Evolutionary conservation across 2,113 vertebrate species (phyloP).

Genomic region (Labrus mixtus): DNA sequence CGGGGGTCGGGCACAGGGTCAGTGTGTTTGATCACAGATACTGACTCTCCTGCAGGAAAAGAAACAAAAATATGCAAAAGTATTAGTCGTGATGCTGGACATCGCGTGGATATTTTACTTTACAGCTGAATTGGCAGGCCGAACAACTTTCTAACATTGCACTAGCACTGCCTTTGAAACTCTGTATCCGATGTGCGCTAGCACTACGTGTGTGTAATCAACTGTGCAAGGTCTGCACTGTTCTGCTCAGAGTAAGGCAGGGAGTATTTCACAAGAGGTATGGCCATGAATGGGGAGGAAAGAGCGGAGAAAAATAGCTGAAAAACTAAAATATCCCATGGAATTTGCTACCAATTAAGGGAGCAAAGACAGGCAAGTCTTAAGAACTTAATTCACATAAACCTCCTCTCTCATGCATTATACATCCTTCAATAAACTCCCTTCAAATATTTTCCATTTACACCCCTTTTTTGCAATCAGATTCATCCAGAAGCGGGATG

Average conservation of each 20-base stretch:
- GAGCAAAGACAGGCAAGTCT: slow-evolving; percentile 63
- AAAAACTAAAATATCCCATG: slow-evolving; percentile 73
- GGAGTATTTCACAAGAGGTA: slow-evolving; percentile 40
- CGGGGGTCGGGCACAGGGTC: slow-evolving; percentile 98
- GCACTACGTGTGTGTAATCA: slow-evolving; percentile 39
- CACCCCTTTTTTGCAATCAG: background rate
- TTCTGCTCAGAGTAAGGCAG: slow-evolving; percentile 40
- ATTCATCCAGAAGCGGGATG: background rate
- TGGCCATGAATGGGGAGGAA: slow-evolving; percentile 77
- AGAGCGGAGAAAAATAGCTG: slow-evolving; percentile 56
- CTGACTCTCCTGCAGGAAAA: slow-evolving; percentile 91
- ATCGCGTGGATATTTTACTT: slow-evolving; percentile 20
- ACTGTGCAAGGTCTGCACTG: slow-evolving; percentile 34
- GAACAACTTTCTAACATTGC: slow-evolving; percentile 51
- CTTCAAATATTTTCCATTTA: slow-evolving; percentile 41
- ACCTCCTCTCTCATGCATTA: slow-evolving; percentile 31
- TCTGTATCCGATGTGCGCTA: slow-evolving; percentile 24
- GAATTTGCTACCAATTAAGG: slow-evolving; percentile 83
- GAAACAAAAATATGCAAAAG: background rate
- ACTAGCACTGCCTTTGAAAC: slow-evolving; percentile 35
- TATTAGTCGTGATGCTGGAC: slow-evolving; percentile 21
- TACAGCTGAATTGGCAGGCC: slow-evolving; percentile 42
- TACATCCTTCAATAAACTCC: slow-evolving; percentile 23
- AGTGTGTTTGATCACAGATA: slow-evolving; percentile 99
- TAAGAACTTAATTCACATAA: slow-evolving; percentile 65